Conservation (phyloP, 1,140 invertebrate species). For the Caenorhabditis remanei region DNA sequence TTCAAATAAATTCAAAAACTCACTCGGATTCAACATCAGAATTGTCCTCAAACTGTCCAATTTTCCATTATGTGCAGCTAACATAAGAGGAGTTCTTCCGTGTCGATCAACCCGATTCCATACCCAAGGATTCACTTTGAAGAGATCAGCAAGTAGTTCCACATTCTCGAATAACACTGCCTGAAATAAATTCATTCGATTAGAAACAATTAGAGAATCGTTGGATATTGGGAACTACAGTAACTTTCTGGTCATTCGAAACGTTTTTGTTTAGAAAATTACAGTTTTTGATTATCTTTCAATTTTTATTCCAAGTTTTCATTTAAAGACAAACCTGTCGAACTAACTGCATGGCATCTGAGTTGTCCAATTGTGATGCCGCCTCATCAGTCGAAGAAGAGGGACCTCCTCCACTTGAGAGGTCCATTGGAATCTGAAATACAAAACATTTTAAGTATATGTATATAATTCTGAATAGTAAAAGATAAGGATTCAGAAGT, state of each 20-base stretch:
- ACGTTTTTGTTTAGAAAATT: neutral
- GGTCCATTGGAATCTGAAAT: conserved; percentile 34
- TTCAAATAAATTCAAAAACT: conserved; percentile 1
- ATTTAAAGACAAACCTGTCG: conserved; percentile 24
- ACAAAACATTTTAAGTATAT: too few species aligned
- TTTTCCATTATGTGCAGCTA: conserved; percentile 63
- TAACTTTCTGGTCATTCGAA: too few species aligned
- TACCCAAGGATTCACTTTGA: conserved; percentile 80
- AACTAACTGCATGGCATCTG: conserved; percentile 59
- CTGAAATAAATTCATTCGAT: conserved; percentile 78
- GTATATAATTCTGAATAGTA: too few species aligned
- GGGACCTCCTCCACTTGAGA: conserved; percentile 46
- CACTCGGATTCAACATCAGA: conserved; percentile 37
- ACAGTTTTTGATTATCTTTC: too few species aligned
- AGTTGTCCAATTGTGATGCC: conserved; percentile 48
- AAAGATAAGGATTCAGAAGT: too few species aligned
- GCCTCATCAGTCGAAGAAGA: neutral
- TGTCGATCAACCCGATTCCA: conserved; percentile 44
- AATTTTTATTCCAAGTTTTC: neutral
- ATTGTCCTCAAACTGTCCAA: conserved; percentile 40
- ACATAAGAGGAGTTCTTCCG: conserved; percentile 62
- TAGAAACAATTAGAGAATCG: too few species aligned
- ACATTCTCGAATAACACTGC: conserved; percentile 91
- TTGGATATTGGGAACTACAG: too few species aligned
- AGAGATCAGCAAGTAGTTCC: conserved; percentile 87